A percentile compares a stretch with the other conserved stretches of the same genome.
These are phyloP conservation scores for Littorina saxatilis DNA, from an alignment of 1,140 invertebrate genomes.

Conservation along the genomic window DNA sequence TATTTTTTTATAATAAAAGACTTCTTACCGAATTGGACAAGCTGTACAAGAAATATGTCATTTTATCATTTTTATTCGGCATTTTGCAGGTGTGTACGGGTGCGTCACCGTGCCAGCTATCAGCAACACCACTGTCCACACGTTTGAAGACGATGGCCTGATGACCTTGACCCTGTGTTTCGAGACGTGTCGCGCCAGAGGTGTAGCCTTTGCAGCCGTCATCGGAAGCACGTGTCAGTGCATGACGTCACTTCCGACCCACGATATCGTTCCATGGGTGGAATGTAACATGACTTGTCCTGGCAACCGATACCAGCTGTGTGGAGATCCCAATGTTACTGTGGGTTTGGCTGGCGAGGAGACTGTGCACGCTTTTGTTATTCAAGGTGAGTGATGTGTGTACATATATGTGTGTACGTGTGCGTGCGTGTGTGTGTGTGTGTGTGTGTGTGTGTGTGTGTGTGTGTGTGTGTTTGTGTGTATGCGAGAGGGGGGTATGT, in stretches of 20 bases:
- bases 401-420: not conserved
- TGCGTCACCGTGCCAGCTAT: not conserved
- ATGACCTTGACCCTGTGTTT: conserved; percentile 15
- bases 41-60: too few relatives aligned
- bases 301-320: not conserved
- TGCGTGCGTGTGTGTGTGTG: conserved; percentile 5
- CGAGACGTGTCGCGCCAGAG: conserved; percentile 5
- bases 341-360: not conserved
- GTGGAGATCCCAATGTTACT: not conserved
- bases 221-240: not conserved
- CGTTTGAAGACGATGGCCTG: not conserved
- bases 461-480: conserved; percentile 3
- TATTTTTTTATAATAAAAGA: too few relatives aligned
- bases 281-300: not conserved
- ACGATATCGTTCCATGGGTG: not conserved
- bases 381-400: conserved; percentile 10
- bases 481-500: not conserved
- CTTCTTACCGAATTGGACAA: too few relatives aligned
- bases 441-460: conserved; percentile 18
- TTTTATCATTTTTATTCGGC: too few relatives aligned
- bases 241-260: not conserved
- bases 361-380: not conserved
- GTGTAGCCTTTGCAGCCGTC: not conserved
- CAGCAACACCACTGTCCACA: not conserved
- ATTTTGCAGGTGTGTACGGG: conserved; percentile 12